phyloP scores from a whole-genome alignment of 1,140 invertebrate species.

The Brachionus angularis region DNA sequence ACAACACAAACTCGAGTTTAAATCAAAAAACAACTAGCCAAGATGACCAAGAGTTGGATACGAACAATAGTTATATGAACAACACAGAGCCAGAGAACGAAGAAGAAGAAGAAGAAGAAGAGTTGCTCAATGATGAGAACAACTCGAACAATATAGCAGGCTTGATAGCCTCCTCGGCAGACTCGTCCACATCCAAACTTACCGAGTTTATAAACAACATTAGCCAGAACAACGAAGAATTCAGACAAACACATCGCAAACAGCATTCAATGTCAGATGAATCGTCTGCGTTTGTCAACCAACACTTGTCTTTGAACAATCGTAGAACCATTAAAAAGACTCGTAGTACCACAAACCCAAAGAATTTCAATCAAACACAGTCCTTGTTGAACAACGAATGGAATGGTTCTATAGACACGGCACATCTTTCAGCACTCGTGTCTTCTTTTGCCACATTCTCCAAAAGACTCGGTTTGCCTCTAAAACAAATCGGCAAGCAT shows the following conservation, averaged over 20 bases:
- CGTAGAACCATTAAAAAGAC: conserved; percentile 15
- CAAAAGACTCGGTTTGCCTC: background rate
- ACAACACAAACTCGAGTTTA: too few relatives aligned
- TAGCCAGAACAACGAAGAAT: background rate
- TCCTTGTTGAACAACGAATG: conserved; percentile 24
- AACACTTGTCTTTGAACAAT: background rate
- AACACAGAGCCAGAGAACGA: too few relatives aligned
- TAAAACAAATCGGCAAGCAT: conserved; percentile 32
- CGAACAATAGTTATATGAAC: too few relatives aligned
- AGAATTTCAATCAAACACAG: conserved; percentile 9
- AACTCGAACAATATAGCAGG: too few relatives aligned
- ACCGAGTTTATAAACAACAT: conserved; percentile 14
- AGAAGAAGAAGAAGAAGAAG: too few relatives aligned
- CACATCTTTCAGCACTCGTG: conserved; percentile 3
- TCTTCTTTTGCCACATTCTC: conserved; percentile 22
- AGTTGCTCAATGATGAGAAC: too few relatives aligned
- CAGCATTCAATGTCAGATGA: conserved; percentile 44
- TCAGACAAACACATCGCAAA: conserved; percentile 8
- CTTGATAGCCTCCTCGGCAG: conserved; percentile 10
- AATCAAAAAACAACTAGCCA: too few relatives aligned
- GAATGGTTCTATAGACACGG: conserved; percentile 13
- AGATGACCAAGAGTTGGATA: background rate
- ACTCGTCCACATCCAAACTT: background rate
- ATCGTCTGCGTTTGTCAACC: background rate
- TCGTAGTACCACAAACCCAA: conserved; percentile 21